phyloP scores from a whole-genome alignment of 1,140 invertebrate genomes.

The Drosophila erecta region DNA sequence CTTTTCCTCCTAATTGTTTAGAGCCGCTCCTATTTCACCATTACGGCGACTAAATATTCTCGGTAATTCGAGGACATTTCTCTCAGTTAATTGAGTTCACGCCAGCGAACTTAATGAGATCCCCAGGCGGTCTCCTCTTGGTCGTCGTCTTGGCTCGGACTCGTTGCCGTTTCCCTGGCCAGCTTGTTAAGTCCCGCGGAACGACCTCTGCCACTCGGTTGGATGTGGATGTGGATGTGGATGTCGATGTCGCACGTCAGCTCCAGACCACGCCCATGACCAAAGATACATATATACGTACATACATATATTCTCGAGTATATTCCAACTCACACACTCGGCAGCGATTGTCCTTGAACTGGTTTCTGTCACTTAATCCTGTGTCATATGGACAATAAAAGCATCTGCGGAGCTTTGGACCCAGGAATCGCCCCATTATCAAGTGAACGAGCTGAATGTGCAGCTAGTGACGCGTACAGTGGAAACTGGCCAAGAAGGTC shows the following conservation, averaged over 20 bases:
- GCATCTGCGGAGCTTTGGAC: conserved; percentile 44
- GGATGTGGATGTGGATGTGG: not conserved
- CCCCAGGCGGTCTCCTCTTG: conserved; percentile 42
- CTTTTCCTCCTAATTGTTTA: conserved; percentile 3
- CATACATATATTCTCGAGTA: not conserved
- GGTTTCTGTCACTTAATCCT: conserved; percentile 64
- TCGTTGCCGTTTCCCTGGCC: conserved; percentile 1
- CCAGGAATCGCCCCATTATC: conserved; percentile 38
- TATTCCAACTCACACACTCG: conserved; percentile 13
- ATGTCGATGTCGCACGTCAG: conserved; percentile 5
- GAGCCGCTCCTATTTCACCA: conserved; percentile 20
- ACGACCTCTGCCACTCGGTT: conserved; percentile 34
- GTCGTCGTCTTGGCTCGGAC: not conserved
- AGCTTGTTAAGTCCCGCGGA: conserved; percentile 30
- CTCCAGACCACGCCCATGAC: conserved; percentile 40
- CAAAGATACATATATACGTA: conserved; percentile 1
- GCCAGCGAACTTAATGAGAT: conserved; percentile 38
- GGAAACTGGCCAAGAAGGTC: not conserved
- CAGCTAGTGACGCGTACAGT: conserved; percentile 1
- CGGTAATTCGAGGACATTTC: conserved; percentile 51
- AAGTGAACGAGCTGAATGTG: conserved; percentile 21
- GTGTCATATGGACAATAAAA: conserved; percentile 35
- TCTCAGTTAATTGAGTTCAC: conserved; percentile 44
- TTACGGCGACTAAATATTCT: conserved; percentile 18
- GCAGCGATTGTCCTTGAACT: conserved; percentile 64